Evolutionary conservation across 2,797 vertebrate species (phyloP).

Genomic region (Trichosurus vulpecula): DNA sequence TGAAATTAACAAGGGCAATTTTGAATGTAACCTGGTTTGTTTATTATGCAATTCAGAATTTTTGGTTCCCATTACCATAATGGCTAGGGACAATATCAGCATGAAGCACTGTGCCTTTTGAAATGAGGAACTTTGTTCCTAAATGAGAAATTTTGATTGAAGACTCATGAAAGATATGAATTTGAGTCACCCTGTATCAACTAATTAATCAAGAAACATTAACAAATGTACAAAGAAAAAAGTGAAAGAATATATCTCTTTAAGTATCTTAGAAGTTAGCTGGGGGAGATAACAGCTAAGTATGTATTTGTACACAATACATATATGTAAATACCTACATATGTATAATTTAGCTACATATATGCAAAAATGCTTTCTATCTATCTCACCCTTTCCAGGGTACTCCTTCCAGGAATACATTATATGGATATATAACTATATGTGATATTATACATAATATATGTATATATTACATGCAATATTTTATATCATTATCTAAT

Average conservation of each 20-base stretch:
- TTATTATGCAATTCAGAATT: slow-evolving; percentile 77
- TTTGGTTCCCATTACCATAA: slow-evolving; percentile 77
- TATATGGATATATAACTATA: not conserved
- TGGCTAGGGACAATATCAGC: slow-evolving; percentile 81
- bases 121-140: slow-evolving; percentile 77
- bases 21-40: slow-evolving; percentile 74
- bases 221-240: slow-evolving; percentile 10
- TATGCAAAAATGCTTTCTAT: not conserved
- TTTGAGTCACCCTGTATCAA: slow-evolving; percentile 64
- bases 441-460: not conserved
- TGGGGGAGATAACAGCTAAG: not conserved
- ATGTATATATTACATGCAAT: not conserved
- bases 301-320: not conserved
- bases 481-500: not conserved
- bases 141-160: slow-evolving; percentile 78
- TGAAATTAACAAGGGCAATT: slow-evolving; percentile 77
- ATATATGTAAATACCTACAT: not conserved
- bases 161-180: slow-evolving; percentile 69
- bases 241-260: not conserved
- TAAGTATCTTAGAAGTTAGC: slow-evolving; percentile 1
- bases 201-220: slow-evolving; percentile 69
- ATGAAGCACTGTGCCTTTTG: slow-evolving; percentile 79
- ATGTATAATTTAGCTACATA: not conserved
- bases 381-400: not conserved
- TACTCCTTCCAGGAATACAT: not conserved